Base-by-base conservation (phyloP, 2,797 vertebrate genomes). In the Masticophis lateralis region DNA sequence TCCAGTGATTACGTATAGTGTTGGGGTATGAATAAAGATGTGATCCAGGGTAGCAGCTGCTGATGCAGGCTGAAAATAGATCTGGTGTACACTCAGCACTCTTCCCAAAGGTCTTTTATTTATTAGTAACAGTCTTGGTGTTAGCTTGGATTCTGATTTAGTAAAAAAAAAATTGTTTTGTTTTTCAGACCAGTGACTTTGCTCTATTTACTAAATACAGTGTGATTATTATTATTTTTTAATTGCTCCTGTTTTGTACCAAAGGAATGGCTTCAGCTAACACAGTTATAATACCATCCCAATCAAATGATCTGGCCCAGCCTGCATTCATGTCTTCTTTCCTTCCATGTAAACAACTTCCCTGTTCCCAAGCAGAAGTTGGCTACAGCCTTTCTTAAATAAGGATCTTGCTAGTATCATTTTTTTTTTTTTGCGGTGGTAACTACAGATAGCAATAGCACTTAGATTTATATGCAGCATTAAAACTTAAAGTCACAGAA, bases 51-150 rank as follows among this genome's bases (percentile, higher is more conserved):
- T 98, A 98, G 98, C 98, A 98, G 98, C 98, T 99, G 99, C 98
- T 99, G 99, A 99, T 99, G 98, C 98, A 98, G 98, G 98, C 99
- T 99, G 98, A 98, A 99, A 99, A 99, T 98, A 98, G 98, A 99
- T 98, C 98, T 98, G 98, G 98, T 96, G 96, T 98, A 96, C 94
- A 98, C 98, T 99, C 98, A 99, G 99, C 98, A 98, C 97, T 98
- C 99, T 98, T 98, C 98, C 98, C 98, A 97, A 97, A 97, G 98
- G 97, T 98, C 98, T 97, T 98, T 98, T 98, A 98, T 98, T 98
- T 98, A 98, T 98, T 98, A 98, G 98, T 97, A 98, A 95, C 97
- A 97, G 97, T 97, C 98, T 98, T 97, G 96, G 96, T 97, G 96
- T 97, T 98, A 97, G 97, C 97, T 96, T 88, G 91, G 97, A 97